phyloP scores from a whole-genome alignment of 2,888 invertebrate species.

The Polymixis flavicincta region DNA sequence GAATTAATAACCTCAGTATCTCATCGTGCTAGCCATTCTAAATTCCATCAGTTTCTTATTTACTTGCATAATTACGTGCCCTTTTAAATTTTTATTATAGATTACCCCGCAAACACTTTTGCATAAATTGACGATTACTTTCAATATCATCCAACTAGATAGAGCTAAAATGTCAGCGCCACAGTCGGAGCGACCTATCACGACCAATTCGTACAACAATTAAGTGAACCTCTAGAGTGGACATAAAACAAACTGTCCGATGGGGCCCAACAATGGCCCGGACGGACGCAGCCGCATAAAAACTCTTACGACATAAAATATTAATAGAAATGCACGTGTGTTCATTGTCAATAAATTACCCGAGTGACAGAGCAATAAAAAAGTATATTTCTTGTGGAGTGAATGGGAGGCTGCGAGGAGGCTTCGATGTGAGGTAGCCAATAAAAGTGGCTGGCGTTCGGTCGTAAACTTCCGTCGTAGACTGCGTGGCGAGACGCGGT shows the following conservation, averaged over 20 bases:
- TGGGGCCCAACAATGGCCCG: slow-evolving; percentile 80
- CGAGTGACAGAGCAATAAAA: slow-evolving; percentile 90
- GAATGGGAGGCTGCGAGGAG: slow-evolving; percentile 89
- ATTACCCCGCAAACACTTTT: slow-evolving; percentile 47
- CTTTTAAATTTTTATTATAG: slow-evolving; percentile 47
- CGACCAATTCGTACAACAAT: slow-evolving; percentile 80
- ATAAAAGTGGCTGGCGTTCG: slow-evolving; percentile 89
- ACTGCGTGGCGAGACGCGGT: slow-evolving; percentile 89
- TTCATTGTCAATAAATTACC: slow-evolving; percentile 91
- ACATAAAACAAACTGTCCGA: slow-evolving; percentile 85
- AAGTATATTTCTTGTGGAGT: slow-evolving; percentile 89
- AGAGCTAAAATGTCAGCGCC: slow-evolving; percentile 67
- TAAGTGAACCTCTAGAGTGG: slow-evolving; percentile 78
- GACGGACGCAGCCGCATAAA: slow-evolving; percentile 81
- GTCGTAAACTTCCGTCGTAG: slow-evolving; percentile 88
- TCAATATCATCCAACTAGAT: slow-evolving; percentile 68
- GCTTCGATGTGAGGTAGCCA: slow-evolving; percentile 89
- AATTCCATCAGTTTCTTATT: slow-evolving; percentile 31
- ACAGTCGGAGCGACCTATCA: slow-evolving; percentile 71
- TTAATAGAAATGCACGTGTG: slow-evolving; percentile 91
- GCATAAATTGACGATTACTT: slow-evolving; percentile 67
- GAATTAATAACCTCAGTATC: slow-evolving; percentile 41
- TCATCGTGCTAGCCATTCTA: slow-evolving; percentile 23
- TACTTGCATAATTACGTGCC: slow-evolving; percentile 47
- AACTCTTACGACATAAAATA: slow-evolving; percentile 89